Evolutionary conservation across 1,140 invertebrate species (phyloP), one percentile per base, ranked within the genome.

Genomic region (Aphelenchoides fujianensis): DNA sequence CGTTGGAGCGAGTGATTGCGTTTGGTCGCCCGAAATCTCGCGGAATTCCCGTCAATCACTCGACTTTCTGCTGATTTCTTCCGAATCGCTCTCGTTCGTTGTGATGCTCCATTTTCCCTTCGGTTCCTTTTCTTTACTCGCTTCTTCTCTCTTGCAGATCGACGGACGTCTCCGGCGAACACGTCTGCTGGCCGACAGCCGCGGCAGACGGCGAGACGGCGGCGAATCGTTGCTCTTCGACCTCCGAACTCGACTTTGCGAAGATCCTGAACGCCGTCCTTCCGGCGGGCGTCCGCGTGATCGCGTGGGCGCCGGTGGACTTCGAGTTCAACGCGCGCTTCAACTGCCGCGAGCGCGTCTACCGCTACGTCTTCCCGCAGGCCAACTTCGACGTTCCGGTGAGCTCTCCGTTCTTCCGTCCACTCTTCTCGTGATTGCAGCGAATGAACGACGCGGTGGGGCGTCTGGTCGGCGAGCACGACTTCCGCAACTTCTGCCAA

Each of bases 401-500:
- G n/a, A n/a, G n/a, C n/a, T n/a, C n/a, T 70, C 36, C 28, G 57
- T 41, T 0, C 67, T 53, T 27, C 73, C 30, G 23, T 55, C 69
- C 32, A 61, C 74, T 75, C 66, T 84, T 63, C 55, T 67, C 57
- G 31, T 55, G 55, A 55, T 82, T 85, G 68, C 76, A 90, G 88
- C 86, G 86, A 31, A 97, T 99, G 94, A 84, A 88, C 27, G 81
- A 87, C 73, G 94, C 90, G 7, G 90, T 89, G 37, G 80, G 88
- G 57, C 88, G 89, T 66, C 85, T 96, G 0, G 80, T 92, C 7
- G 94, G 95, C 0, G 88, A 88, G 68, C 92, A 97, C 86, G 96
- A 98, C 85, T 98, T 94, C 86, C 87, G 95, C 57, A 97, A 98
- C 87, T 89, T 99, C 62, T 98, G 95, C 85, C 97, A 97, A 88